Conservation (phyloP, 1,140 invertebrate genomes). For the Diorhabda carinulata region DNA sequence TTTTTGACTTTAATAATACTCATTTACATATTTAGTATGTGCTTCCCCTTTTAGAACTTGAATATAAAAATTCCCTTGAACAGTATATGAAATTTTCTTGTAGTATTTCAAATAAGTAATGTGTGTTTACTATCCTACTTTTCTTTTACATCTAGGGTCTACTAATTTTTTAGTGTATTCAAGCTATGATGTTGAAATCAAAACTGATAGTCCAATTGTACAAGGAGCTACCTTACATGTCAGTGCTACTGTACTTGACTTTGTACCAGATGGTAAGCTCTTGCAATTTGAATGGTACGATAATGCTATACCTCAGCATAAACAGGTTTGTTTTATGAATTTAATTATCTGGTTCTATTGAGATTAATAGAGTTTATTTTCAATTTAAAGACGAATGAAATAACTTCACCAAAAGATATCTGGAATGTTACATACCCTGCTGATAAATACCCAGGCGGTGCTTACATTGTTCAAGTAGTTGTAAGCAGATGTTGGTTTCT, state of each 20-base stretch:
- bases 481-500: slow-evolving; percentile 50
- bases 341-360: background rate
- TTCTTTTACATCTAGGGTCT: no score
- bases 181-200: background rate
- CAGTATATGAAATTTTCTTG: no score
- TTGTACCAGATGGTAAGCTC: slow-evolving; percentile 45
- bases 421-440: slow-evolving; percentile 60
- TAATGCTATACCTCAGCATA: slow-evolving; percentile 53
- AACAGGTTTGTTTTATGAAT: slow-evolving; percentile 48
- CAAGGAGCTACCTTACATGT: slow-evolving; percentile 62
- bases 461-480: slow-evolving; percentile 58
- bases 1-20: no score
- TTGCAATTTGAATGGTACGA: slow-evolving; percentile 56
- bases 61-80: no score
- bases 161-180: no score
- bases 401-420: slow-evolving; percentile 41
- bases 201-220: slow-evolving; percentile 57
- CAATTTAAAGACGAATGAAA: slow-evolving; percentile 41
- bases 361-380: background rate
- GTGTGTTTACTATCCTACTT: no score
- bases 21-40: no score
- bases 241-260: slow-evolving; percentile 53
- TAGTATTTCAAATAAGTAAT: no score
- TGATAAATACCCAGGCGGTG: slow-evolving; percentile 51
- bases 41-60: no score